Evolutionary conservation across 2,888 invertebrate genomes (phyloP).

Genomic region (Lycaena phlaeas): DNA sequence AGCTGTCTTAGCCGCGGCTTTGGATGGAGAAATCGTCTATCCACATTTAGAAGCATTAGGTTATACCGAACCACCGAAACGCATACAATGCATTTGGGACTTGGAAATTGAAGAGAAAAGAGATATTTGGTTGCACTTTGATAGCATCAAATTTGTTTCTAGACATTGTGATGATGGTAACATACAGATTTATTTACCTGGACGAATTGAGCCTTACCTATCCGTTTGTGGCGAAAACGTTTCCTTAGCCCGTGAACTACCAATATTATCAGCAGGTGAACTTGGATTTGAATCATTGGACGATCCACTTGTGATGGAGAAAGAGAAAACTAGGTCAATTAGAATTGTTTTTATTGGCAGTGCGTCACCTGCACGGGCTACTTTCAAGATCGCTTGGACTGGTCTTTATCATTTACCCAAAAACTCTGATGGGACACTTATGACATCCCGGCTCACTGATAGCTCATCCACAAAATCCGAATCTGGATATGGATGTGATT

Average conservation of each 20-base stretch:
- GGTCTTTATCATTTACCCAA: conserved; percentile 89
- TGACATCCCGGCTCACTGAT: conserved; percentile 83
- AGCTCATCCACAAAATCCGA: conserved; percentile 52
- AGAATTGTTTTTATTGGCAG: conserved; percentile 83
- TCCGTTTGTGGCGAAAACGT: conserved; percentile 91
- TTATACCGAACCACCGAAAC: conserved; percentile 77
- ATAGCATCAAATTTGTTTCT: conserved; percentile 88
- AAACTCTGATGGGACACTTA: conserved; percentile 84
- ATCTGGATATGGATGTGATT: conserved; percentile 79
- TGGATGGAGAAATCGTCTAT: conserved; percentile 90
- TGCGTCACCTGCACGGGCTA: conserved; percentile 85
- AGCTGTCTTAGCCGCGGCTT: conserved; percentile 82
- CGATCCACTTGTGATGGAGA: conserved; percentile 71
- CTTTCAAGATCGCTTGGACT: conserved; percentile 93
- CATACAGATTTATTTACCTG: conserved; percentile 85
- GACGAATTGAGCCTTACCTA: conserved; percentile 81
- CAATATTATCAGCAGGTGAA: conserved; percentile 85
- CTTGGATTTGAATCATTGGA: conserved; percentile 75
- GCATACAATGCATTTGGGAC: conserved; percentile 86
- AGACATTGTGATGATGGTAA: conserved; percentile 90
- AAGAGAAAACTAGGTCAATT: conserved; percentile 75
- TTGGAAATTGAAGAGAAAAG: conserved; percentile 86
- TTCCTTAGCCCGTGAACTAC: conserved; percentile 83
- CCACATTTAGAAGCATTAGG: conserved; percentile 87
- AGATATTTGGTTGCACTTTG: conserved; percentile 90